These are phyloP conservation scores for Harpalus rubripes DNA, from an alignment of 2,888 invertebrate genomes.

Conservation along the genomic window DNA sequence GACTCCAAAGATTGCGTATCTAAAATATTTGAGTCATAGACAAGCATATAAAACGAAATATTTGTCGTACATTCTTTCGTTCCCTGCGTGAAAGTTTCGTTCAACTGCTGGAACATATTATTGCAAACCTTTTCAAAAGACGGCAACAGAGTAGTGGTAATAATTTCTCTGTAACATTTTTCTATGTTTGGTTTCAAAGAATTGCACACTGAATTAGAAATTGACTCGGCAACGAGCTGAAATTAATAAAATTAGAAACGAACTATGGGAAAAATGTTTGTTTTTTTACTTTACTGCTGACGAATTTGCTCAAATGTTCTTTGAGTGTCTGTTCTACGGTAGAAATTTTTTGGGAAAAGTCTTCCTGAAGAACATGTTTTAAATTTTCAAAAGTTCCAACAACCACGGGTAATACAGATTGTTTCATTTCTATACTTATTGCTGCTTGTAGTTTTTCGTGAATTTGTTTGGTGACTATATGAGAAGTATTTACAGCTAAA, in stretches of 20 bases:
- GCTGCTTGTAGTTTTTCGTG: conserved; percentile 80
- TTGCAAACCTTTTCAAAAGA: conserved; percentile 92
- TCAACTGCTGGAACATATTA: conserved; percentile 93
- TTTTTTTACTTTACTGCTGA: conserved; percentile 86
- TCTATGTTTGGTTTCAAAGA: conserved; percentile 88
- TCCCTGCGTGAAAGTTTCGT: conserved; percentile 92
- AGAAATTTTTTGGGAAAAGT: conserved; percentile 85
- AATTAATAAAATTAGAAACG: conserved; percentile 68
- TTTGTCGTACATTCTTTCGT: conserved; percentile 91
- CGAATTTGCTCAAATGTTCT: conserved; percentile 89
- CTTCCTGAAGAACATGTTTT: conserved; percentile 86
- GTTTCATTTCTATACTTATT: conserved; percentile 80
- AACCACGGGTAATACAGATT: conserved; percentile 80
- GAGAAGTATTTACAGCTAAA: conserved; percentile 79
- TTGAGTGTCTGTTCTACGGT: conserved; percentile 87
- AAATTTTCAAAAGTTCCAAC: conserved; percentile 86
- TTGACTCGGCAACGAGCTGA: conserved; percentile 86
- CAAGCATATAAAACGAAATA: conserved; percentile 10
- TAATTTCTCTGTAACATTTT: conserved; percentile 87
- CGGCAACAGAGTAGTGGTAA: conserved; percentile 88
- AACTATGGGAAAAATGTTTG: background rate
- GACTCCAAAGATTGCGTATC: conserved; percentile 77
- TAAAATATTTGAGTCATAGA: conserved; percentile 68
- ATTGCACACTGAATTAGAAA: conserved; percentile 84
- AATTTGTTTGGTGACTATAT: conserved; percentile 79